phyloP scores from a whole-genome alignment of 2,797 vertebrate genomes.

The Chanos chanos region DNA sequence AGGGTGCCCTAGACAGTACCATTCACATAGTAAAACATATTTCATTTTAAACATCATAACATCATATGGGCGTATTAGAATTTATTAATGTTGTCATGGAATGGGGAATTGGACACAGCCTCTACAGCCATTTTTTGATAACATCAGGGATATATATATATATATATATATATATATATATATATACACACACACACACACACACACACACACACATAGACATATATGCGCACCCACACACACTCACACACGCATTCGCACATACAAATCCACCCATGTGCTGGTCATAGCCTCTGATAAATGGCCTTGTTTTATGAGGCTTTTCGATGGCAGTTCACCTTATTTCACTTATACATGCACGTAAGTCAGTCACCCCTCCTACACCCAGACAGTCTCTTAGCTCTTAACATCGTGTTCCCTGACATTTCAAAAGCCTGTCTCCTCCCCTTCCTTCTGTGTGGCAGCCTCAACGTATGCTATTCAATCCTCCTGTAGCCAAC shows the following conservation, averaged over 20 bases:
- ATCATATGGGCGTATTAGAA: no score
- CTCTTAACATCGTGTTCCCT: slow-evolving; percentile 14
- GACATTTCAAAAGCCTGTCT: slow-evolving; percentile 15
- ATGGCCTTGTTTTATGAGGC: slow-evolving; percentile 21
- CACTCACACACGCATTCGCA: background rate
- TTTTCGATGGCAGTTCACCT: slow-evolving; percentile 31
- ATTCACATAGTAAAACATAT: no score
- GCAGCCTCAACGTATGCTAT: slow-evolving; percentile 12
- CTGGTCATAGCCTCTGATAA: slow-evolving; percentile 10
- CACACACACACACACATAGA: slow-evolving; percentile 1
- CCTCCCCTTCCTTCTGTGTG: background rate
- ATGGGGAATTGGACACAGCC: background rate
- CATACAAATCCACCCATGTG: slow-evolving; percentile 12
- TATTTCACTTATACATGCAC: slow-evolving; percentile 38
- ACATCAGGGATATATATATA: no score
- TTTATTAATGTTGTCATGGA: no score
- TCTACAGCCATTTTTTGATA: no score
- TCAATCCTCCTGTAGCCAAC: slow-evolving; percentile 34
- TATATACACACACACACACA: background rate
- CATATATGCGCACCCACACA: background rate
- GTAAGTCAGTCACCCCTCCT: slow-evolving; percentile 23
- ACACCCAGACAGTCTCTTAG: background rate
- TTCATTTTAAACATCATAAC: no score
- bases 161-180: background rate
- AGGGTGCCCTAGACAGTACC: no score